phyloP scores from a whole-genome alignment of 1,140 invertebrate species.

The Bathynomus jamesi region DNA sequence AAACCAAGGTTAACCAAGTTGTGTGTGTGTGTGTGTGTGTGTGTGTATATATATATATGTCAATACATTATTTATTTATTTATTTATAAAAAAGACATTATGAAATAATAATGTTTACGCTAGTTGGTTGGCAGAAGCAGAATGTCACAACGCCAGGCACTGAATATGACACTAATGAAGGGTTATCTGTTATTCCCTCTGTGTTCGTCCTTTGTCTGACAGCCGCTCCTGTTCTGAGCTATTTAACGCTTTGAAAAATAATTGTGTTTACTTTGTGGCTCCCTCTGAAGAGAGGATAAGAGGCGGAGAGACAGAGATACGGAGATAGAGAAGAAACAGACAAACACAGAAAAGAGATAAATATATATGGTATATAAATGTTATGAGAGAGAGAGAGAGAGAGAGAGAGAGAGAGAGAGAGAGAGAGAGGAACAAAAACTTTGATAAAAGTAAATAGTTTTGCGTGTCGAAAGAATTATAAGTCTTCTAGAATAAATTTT shows the following conservation, averaged over 20 bases:
- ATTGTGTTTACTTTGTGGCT: not conserved
- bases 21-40: not conserved
- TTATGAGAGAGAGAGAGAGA: too few species aligned
- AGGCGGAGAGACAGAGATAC: too few species aligned
- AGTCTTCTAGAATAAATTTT: too few species aligned
- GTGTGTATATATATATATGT: not conserved
- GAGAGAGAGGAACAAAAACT: too few species aligned
- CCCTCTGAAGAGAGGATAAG: too few species aligned
- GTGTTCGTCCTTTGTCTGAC: not conserved
- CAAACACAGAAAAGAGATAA: too few species aligned
- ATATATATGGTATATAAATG: too few species aligned
- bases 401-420: too few species aligned
- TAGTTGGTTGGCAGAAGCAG: not conserved
- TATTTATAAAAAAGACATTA: not conserved
- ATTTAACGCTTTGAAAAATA: not conserved
- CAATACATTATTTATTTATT: not conserved
- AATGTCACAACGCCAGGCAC: not conserved
- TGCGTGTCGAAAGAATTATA: too few species aligned
- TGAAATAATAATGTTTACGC: not conserved
- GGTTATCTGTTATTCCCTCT: not conserved
- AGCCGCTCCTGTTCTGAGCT: not conserved
- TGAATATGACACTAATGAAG: not conserved
- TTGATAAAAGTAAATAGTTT: too few species aligned
- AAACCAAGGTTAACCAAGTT: too few species aligned
- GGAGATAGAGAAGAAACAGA: too few species aligned